Percentiles rank a stretch among this genome's conserved stretches.
phyloP scores from a whole-genome alignment of 1,140 invertebrate genomes.

The Drosophila nannoptera region DNA sequence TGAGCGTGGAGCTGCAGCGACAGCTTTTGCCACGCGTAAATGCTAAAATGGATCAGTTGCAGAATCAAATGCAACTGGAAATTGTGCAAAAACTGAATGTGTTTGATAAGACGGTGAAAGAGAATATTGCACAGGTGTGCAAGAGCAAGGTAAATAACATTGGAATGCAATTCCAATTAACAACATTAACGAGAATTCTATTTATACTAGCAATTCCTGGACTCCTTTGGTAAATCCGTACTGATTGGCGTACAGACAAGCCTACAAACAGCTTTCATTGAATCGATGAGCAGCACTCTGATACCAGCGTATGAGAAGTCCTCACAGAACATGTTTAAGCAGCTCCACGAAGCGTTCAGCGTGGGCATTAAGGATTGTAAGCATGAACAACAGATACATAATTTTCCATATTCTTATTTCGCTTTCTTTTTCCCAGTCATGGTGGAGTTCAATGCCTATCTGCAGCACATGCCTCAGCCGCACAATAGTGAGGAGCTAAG shows the following conservation, averaged over 20 bases:
- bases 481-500: slow-evolving; percentile 67
- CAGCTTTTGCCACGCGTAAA: slow-evolving; percentile 81
- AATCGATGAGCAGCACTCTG: slow-evolving; percentile 85
- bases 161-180: background rate
- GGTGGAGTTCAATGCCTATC: slow-evolving; percentile 80
- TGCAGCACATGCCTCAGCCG: slow-evolving; percentile 73
- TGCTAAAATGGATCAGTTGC: slow-evolving; percentile 83
- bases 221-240: slow-evolving; percentile 84
- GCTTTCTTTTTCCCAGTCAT: slow-evolving; percentile 74
- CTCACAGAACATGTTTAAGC: slow-evolving; percentile 90
- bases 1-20: slow-evolving; percentile 79
- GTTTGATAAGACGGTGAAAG: slow-evolving; percentile 86
- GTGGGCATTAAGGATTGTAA: slow-evolving; percentile 93
- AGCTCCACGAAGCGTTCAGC: slow-evolving; percentile 92
- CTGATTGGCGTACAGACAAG: slow-evolving; percentile 81
- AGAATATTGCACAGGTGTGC: slow-evolving; percentile 88
- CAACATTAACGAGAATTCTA: background rate
- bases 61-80: slow-evolving; percentile 85
- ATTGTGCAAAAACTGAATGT: slow-evolving; percentile 85
- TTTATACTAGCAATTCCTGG: slow-evolving; percentile 83
- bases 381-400: slow-evolving; percentile 65
- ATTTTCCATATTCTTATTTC: background rate
- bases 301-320: slow-evolving; percentile 92
- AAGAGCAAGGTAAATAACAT: slow-evolving; percentile 82
- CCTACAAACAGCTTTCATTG: slow-evolving; percentile 81